Evolutionary conservation across 2,113 vertebrate species (phyloP), one percentile per base, ranked within the genome.

Genomic region (Microtus richardsoni): DNA sequence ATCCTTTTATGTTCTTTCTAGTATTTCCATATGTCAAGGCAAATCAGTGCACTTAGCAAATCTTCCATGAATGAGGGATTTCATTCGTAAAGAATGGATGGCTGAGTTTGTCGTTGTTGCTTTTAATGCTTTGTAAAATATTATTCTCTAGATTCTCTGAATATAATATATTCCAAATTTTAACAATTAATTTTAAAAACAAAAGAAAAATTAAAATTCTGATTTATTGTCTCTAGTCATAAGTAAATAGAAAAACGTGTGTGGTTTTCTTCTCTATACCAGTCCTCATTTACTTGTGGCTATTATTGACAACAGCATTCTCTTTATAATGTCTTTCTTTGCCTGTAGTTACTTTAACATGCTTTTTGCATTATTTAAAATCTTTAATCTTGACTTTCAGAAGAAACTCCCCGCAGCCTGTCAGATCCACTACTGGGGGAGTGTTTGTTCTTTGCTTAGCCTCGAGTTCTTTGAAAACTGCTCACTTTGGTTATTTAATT

Each of bases 321-420:
- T 91, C 30, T 68, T 58, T 41, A 60, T 88, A 80, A 44, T 93
- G 70, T 79, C 33, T 73, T 41, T 74, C 62, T 89, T 95, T 95
- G 88, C 68, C 74, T 19, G 82, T 89, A 89, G 79, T 83, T 88
- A 78, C 9, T 47, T 83, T 89, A 93, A 86, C 24, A 82, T 93
- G 90, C 47, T 82, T 90, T 93, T 73, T 95, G 89, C 30, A 92
- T 95, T 91, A 95, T 88, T 88, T 88, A 74, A 75, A 95, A 79
- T 47, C n/a, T 96, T 87, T 70, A 89, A 88, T 93, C 77, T 83
- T 62, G 39, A 94, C 83, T 86, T 97, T 87, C 68, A 91, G 82
- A 93, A 93, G 80, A 64, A 80, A 33, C 77, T 93, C 52, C 21
- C 41, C 64, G 21, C 3, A 70, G 26, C 36, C 47, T 93, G 58